Percentiles rank a stretch among this genome's conserved stretches.
Conservation (phyloP, 2,113 vertebrate genomes). For the Centropristis striata region DNA sequence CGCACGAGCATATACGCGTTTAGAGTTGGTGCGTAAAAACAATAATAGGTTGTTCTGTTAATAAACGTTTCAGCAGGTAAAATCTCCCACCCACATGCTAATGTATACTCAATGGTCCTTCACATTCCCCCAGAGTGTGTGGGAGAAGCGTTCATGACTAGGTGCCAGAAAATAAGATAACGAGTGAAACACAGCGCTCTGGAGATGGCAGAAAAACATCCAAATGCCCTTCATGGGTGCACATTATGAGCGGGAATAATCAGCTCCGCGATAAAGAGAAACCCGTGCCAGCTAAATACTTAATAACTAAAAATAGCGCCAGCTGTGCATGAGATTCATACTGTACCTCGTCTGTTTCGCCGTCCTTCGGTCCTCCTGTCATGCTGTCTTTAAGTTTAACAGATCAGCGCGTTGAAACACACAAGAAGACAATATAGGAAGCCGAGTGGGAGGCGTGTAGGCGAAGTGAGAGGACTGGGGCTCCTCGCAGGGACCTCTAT, state of each 20-base stretch:
- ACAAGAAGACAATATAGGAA: slow-evolving; percentile 81
- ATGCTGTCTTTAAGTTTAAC: slow-evolving; percentile 87
- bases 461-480: slow-evolving; percentile 78
- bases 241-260: neutral
- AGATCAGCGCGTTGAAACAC: slow-evolving; percentile 67
- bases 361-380: slow-evolving; percentile 93
- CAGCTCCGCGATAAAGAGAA: neutral
- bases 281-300: neutral
- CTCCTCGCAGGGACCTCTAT: slow-evolving; percentile 60
- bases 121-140: slow-evolving; percentile 41
- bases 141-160: slow-evolving; percentile 33
- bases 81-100: slow-evolving; percentile 35
- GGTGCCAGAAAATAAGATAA: slow-evolving; percentile 53
- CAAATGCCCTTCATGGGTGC: neutral
- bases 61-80: neutral
- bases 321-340: slow-evolving; percentile 10
- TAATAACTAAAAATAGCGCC: neutral
- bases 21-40: neutral
- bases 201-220: neutral
- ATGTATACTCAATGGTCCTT: slow-evolving; percentile 22
- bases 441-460: slow-evolving; percentile 83
- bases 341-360: slow-evolving; percentile 87
- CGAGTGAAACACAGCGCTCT: neutral
- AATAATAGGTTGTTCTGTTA: neutral
- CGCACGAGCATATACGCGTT: slow-evolving; percentile 2